These are phyloP conservation scores for Nipponia nippon DNA, from an alignment of 2,113 vertebrate species.

Conservation along the genomic window DNA sequence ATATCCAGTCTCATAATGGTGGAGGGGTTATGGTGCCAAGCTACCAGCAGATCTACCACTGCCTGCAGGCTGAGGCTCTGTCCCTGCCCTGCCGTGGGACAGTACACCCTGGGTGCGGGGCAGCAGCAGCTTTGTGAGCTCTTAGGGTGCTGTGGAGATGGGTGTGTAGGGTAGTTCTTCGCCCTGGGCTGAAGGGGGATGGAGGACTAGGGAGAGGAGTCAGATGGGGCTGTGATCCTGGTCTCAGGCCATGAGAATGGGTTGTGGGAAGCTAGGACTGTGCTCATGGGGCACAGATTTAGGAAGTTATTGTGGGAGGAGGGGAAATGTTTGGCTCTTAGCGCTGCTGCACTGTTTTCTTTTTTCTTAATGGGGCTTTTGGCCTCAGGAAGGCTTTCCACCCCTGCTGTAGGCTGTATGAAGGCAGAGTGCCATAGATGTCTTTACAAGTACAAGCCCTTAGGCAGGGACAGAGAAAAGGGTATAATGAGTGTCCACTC, in stretches of 20 bases:
- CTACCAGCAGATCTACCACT: neutral
- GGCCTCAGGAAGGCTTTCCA: neutral
- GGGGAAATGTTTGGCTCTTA: neutral
- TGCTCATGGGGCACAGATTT: neutral
- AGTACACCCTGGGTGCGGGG: neutral
- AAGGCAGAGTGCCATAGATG: fast-evolving
- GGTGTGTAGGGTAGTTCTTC: neutral
- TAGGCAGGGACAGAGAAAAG: neutral
- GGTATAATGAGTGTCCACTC: too few relatives aligned
- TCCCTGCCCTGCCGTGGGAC: neutral
- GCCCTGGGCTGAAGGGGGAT: neutral
- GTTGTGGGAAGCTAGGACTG: neutral
- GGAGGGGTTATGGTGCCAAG: neutral
- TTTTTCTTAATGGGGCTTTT: neutral
- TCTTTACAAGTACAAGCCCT: neutral
- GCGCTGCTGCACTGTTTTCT: neutral
- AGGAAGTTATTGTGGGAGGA: neutral
- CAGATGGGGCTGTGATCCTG: neutral
- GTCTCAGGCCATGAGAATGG: neutral
- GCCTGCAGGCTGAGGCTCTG: neutral
- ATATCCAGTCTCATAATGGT: neutral
- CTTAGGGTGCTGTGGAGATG: neutral
- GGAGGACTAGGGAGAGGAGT: neutral
- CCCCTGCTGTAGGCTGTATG: neutral
- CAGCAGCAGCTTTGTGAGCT: neutral